Percentiles rank a stretch among this genome's conserved stretches.
These are phyloP conservation scores for Brienomyrus brachyistius DNA, from an alignment of 2,113 vertebrate genomes.

Conservation along the genomic window DNA sequence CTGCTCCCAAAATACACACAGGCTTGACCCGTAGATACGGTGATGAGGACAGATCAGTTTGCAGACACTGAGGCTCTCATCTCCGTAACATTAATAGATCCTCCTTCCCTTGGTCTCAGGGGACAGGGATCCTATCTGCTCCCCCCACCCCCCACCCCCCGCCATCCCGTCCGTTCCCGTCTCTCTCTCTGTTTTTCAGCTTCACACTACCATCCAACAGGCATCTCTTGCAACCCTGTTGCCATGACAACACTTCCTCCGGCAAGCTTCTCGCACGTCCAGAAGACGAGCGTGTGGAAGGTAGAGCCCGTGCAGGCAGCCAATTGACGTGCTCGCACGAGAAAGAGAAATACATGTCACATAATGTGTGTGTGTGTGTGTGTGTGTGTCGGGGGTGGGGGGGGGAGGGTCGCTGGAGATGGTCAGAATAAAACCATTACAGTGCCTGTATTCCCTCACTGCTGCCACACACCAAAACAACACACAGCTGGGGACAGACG, in stretches of 20 bases:
- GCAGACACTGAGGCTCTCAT: background rate
- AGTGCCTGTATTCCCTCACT: background rate
- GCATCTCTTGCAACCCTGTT: constrained; percentile 59
- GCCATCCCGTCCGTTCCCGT: background rate
- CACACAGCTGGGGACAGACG: background rate
- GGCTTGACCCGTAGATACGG: background rate
- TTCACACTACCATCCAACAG: constrained; percentile 48
- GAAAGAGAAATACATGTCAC: background rate
- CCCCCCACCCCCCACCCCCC: background rate
- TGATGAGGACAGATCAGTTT: background rate
- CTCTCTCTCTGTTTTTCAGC: constrained; percentile 31
- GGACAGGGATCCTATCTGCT: constrained; percentile 30
- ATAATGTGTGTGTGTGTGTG: background rate
- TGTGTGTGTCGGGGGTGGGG: background rate
- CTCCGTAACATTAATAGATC: constrained; percentile 22
- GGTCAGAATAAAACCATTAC: background rate
- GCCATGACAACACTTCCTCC: constrained; percentile 66
- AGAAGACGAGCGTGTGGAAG: constrained; percentile 34
- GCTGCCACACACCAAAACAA: background rate
- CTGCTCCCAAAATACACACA: background rate
- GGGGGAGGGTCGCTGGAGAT: background rate
- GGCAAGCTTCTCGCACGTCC: constrained; percentile 47
- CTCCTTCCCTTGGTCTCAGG: background rate
- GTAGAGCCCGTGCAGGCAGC: background rate
- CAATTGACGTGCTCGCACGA: background rate